Evolutionary conservation across 2,888 invertebrate species (phyloP).

Genomic region (Eupelmus urozonus): DNA sequence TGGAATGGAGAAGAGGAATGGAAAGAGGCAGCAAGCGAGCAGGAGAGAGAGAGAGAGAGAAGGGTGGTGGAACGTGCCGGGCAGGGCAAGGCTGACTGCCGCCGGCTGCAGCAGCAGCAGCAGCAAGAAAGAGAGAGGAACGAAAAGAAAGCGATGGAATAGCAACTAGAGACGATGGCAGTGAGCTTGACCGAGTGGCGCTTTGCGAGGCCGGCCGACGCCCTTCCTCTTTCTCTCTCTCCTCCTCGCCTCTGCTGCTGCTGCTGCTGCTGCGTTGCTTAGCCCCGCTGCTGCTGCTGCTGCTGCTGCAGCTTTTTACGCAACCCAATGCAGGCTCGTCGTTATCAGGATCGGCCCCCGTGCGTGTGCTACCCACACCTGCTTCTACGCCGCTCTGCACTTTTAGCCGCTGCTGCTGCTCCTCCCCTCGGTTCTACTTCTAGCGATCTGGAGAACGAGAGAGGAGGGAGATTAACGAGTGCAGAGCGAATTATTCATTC

Average conservation of each 20-base stretch:
- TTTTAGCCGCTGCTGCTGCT: not conserved
- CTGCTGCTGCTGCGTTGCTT: not conserved
- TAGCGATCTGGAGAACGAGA: constrained; percentile 16
- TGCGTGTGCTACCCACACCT: constrained; percentile 48
- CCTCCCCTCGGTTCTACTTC: constrained; percentile 29
- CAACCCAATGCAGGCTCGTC: constrained; percentile 62
- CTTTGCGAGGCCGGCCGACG: constrained; percentile 76
- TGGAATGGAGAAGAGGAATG: constrained; percentile 47
- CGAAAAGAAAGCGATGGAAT: constrained; percentile 58
- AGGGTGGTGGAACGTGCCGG: constrained; percentile 34
- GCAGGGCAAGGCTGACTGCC: constrained; percentile 65
- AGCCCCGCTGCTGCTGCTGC: constrained; percentile 43
- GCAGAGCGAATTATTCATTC: constrained; percentile 31
- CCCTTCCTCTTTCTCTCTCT: constrained; percentile 69
- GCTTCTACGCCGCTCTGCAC: not conserved
- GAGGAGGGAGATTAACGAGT: constrained; percentile 37
- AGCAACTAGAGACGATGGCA: constrained; percentile 61
- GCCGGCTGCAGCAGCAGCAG: constrained; percentile 48
- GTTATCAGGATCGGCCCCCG: constrained; percentile 35
- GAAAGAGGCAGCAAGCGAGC: constrained; percentile 22
- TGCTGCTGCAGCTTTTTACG: constrained; percentile 62
- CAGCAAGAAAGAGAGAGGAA: not conserved
- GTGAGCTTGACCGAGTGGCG: constrained; percentile 74
- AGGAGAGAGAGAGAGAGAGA: not conserved
- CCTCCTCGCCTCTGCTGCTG: constrained; percentile 4